Base-by-base conservation (phyloP, 2,888 invertebrate species). In the Sepiola atlantica region DNA sequence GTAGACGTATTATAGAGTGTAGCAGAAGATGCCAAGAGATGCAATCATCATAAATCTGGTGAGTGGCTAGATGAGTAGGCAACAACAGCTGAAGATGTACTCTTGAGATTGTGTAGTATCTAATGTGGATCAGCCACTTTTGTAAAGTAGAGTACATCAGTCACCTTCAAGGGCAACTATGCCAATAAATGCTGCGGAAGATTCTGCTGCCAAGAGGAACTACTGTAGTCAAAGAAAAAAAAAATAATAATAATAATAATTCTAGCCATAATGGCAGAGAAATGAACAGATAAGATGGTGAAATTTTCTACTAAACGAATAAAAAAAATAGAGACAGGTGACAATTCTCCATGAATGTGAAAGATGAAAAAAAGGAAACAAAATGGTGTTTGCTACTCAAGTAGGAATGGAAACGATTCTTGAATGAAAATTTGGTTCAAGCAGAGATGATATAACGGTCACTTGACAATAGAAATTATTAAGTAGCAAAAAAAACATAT, bases 41-140 rank as follows among this genome's bases (percentile, higher is more conserved):
- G 77, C 77, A n/a, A 77, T 77, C 77, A 77, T 77, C n/a, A 32
- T 77, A 77, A 77, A n/a, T 77, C n/a, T 77, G 77, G 32, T n/a
- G 16, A 77, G 77, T 77, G 16, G 77, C n/a, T 77, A 77, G n/a
- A 77, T 32, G 32, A 77, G n/a, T n/a, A 77, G 77, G 77, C 77
- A 77, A 77, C 77, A 77, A 77, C 77, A 77, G 77, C 77, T 77
- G 77, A 77, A 77, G 77, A 77, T 77, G 77, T 77, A 77, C 77
- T 77, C 77, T 77, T 77, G n/a, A 77, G 77, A 77, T 77, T 32
- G 77, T 77, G 77, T 77, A n/a, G n/a, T 16, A 77, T 77, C n/a
- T n/a, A 77, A n/a, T 77, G 32, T 77, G 32, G n/a, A 77, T 77
- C n/a, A n/a, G 16, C 16, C 77, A 77, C 77, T n/a, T n/a, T 77